These are phyloP conservation scores for Ylistrum balloti DNA, from an alignment of 1,140 invertebrate species.

Conservation along the genomic window DNA sequence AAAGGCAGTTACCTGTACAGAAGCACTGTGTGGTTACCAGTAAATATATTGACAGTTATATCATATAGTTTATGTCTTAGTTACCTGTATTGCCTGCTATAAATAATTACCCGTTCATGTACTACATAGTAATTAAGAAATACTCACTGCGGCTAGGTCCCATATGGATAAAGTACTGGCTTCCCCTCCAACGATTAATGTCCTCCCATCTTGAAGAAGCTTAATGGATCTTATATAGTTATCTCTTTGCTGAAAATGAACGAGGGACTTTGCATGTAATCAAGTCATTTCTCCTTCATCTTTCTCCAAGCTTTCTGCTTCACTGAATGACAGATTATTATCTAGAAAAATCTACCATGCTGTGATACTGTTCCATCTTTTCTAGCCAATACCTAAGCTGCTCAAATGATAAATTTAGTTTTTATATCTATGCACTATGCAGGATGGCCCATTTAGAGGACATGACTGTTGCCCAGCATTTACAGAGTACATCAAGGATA, in stretches of 20 bases:
- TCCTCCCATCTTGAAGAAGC: slow-evolving; percentile 96
- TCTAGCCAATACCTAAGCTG: not conserved
- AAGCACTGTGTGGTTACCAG: no score
- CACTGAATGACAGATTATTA: not conserved
- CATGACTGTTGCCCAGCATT: not conserved
- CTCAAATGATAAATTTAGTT: not conserved
- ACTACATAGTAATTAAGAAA: slow-evolving; percentile 18
- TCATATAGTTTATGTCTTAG: no score
- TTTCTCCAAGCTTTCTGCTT: slow-evolving; percentile 18
- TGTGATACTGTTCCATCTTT: not conserved
- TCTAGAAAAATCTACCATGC: not conserved
- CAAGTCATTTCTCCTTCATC: not conserved
- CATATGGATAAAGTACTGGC: slow-evolving; percentile 97
- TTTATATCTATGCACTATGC: not conserved
- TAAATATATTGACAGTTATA: no score
- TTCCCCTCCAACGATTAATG: slow-evolving; percentile 98
- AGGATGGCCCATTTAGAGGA: not conserved
- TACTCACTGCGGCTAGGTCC: slow-evolving; percentile 90
- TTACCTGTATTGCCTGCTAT: not conserved
- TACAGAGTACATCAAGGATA: not conserved
- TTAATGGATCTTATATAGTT: slow-evolving; percentile 99
- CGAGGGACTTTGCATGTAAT: slow-evolving; percentile 38
- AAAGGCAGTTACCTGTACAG: no score
- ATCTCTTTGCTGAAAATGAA: slow-evolving; percentile 87
- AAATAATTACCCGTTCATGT: no score